A percentile compares a stretch with the other conserved stretches of the same genome.
Conservation (phyloP, 2,888 invertebrate species). For the Mimas tiliae region DNA sequence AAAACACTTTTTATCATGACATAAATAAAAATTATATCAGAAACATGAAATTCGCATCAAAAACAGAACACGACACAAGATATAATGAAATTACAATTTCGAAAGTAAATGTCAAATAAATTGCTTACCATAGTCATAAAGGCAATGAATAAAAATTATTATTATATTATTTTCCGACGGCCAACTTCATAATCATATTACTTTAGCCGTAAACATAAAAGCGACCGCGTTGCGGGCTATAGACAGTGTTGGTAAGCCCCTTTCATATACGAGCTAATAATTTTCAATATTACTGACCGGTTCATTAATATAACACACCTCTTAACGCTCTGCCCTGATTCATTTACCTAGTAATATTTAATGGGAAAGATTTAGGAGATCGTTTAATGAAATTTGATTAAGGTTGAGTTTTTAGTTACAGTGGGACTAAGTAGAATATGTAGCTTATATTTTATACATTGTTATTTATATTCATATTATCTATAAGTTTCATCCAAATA, state of each 20-base stretch:
- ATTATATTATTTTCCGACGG: not conserved
- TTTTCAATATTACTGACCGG: constrained; percentile 51
- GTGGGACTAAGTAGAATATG: not conserved
- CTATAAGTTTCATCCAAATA: too few species aligned
- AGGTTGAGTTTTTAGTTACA: not conserved
- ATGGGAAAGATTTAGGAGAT: not conserved
- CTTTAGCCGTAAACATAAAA: constrained; percentile 43
- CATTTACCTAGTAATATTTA: constrained; percentile 11
- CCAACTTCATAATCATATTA: constrained; percentile 10
- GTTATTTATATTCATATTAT: too few species aligned
- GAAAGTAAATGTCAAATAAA: constrained; percentile 12
- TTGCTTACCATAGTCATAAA: constrained; percentile 3
- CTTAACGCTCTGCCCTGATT: constrained; percentile 29
- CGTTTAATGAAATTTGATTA: not conserved
- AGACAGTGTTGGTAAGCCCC: constrained; percentile 47
- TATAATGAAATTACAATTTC: not conserved
- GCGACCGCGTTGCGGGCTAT: constrained; percentile 42
- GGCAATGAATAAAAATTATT: constrained; percentile 4
- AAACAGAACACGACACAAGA: too few species aligned
- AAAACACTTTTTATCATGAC: not conserved
- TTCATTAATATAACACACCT: constrained; percentile 43
- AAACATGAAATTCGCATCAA: too few species aligned
- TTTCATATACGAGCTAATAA: constrained; percentile 49
- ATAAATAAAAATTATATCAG: too few species aligned
- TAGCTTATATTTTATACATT: too few species aligned